Evolutionary conservation across 2,113 vertebrate species (phyloP), one percentile per base, ranked within the genome.

Genomic region (Camelus bactrianus): DNA sequence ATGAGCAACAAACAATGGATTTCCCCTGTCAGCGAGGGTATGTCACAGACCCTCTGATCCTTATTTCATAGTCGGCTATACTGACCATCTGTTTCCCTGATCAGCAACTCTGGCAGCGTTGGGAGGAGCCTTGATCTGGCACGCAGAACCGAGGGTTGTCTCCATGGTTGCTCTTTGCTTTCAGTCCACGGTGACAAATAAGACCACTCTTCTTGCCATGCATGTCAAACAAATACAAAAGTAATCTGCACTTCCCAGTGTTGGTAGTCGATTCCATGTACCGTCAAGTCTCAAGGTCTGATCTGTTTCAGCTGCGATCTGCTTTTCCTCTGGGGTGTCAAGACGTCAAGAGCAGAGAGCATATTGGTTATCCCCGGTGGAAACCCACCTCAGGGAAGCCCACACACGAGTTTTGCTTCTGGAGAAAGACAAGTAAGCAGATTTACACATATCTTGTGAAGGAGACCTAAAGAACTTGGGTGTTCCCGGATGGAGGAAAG

Each of bases 1-100:
- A 12, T 15, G 73, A 46, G 50, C 12, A 69, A 56, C 2, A 22
- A 79, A 86, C 8, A 75, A 46, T 1, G 6, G 15, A 16, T n/a
- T 75, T 64, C n/a, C 0, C n/a, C 50, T 72, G 64, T 88, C 95
- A 94, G 96, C 97, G 97, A 98, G 80, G 94, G 79, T 98, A 32
- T n/a, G 67, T 30, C 72, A 38, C 5, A 65, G 75, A 42, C 0
- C 12, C 50, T 83, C 32, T 64, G 28, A 75, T 42, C 6, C 30
- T n/a, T n/a, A 32, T 2, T 32, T 84, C 19, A 3, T 0, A 19
- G 12, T 28, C 70, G 58, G 7, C 17, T 69, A 12, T 6, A 52
- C 32, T 32, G 69, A 79, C 52, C 83, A 12, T 1, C 8, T 67
- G 22, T 19, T 69, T 77, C 8, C 58, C 1, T 62, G 35, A 26